A percentile compares a stretch with the other conserved stretches of the same genome.
Conservation (phyloP, 92 coral and sea anemone genomes). For the Isaurus tuberculatus region DNA sequence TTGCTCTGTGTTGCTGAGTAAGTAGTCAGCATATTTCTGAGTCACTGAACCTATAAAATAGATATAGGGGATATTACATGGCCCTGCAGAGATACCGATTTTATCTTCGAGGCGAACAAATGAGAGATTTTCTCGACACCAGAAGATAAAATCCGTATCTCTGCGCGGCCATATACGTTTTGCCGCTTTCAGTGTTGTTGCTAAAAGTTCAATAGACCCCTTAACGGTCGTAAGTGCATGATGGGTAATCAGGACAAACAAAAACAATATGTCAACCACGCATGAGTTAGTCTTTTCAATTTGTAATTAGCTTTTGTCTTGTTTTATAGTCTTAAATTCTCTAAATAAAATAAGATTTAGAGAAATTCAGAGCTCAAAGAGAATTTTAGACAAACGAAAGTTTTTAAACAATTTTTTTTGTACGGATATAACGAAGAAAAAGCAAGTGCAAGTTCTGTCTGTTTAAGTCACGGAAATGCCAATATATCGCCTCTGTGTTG, state of each 20-base stretch:
- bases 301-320: background rate
- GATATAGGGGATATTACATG: no score
- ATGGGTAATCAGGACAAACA: conserved; percentile 29
- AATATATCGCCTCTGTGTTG: conserved; percentile 27
- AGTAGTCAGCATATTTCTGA: no score
- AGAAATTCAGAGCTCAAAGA: background rate
- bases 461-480: background rate
- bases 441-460: background rate
- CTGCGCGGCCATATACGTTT: no score
- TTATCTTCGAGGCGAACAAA: no score
- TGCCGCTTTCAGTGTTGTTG: no score
- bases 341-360: background rate
- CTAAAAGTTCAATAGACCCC: conserved; percentile 3
- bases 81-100: no score
- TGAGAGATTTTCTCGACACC: no score
- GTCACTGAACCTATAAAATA: no score
- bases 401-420: background rate
- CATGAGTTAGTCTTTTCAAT: background rate
- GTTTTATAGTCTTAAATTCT: background rate
- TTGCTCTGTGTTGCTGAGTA: no score
- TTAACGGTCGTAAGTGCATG: conserved; percentile 30
- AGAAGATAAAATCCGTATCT: no score
- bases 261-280: conserved; percentile 8
- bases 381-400: background rate
- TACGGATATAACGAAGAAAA: background rate